Conservation (phyloP, 2,797 vertebrate genomes). For the Monodelphis domestica region DNA sequence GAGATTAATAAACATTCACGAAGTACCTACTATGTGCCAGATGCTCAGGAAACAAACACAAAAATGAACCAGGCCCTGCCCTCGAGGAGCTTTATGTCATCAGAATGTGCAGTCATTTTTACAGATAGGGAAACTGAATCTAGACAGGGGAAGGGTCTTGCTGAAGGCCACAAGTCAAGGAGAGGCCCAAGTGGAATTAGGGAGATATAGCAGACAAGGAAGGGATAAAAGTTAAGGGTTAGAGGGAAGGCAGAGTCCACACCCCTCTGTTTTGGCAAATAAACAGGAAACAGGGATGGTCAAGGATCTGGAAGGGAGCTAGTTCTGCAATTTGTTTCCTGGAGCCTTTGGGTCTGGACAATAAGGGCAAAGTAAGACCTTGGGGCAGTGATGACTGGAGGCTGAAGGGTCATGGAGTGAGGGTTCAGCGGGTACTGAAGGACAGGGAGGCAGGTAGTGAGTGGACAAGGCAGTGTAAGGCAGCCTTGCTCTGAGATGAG, state of each 20-base stretch:
- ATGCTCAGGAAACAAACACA: not conserved
- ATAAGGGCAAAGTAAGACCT: not conserved
- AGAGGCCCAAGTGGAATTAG: not conserved
- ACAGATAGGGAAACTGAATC: not conserved
- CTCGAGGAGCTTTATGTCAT: not conserved
- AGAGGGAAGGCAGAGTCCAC: not conserved
- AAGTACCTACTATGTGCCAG: not conserved
- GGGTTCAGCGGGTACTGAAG: not conserved
- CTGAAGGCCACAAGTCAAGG: not conserved
- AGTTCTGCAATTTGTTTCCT: constrained; percentile 10
- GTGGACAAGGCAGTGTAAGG: not conserved
- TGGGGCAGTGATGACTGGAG: not conserved
- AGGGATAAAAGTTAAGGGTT: not conserved
- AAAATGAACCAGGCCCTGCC: not conserved
- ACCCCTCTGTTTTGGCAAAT: not conserved
- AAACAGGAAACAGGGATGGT: not conserved
- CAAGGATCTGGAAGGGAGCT: not conserved
- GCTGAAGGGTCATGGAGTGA: not conserved
- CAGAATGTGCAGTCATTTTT: not conserved
- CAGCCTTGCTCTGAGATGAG: not conserved
- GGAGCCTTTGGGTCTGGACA: not conserved
- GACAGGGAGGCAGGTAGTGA: not conserved
- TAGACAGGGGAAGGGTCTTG: not conserved
- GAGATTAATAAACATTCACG: not conserved
- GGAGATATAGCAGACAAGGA: not conserved